A percentile compares a stretch with the other conserved stretches of the same genome.
Conservation (phyloP, 2,113 vertebrate species). For the Notiomystis cincta region DNA sequence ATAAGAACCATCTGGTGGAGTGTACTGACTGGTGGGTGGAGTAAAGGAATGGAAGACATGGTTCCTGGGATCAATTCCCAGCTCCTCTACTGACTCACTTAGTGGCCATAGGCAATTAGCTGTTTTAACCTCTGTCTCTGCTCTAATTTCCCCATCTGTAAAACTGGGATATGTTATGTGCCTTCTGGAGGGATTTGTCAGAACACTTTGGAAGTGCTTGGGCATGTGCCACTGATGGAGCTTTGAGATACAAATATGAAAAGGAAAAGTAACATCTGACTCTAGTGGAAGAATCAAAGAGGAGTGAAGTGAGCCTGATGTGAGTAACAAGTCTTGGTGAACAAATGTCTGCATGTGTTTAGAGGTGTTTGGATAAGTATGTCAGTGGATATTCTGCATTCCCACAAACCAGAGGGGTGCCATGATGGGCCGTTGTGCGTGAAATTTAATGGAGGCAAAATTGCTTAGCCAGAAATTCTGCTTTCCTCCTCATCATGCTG, state of each 20-base stretch:
- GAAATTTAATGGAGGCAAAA: neutral
- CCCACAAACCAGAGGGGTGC: neutral
- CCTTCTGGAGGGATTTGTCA: conserved; percentile 35
- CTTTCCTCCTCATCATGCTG: neutral
- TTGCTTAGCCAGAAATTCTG: neutral
- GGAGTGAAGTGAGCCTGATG: neutral
- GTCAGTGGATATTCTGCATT: neutral
- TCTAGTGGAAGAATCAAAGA: neutral
- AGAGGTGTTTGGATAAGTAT: neutral
- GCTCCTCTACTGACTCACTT: conserved; percentile 28
- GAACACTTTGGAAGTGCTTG: neutral
- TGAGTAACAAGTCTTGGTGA: neutral
- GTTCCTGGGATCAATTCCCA: conserved; percentile 57
- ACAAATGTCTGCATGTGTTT: neutral
- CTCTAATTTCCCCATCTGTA: conserved; percentile 53
- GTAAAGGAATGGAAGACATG: conserved; percentile 14
- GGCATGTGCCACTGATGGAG: neutral
- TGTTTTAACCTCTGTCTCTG: conserved; percentile 47
- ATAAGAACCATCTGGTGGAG: conserved; percentile 56
- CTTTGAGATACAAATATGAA: neutral
- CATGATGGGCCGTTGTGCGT: neutral
- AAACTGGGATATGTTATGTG: conserved; percentile 8
- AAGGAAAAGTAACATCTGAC: conserved; percentile 14
- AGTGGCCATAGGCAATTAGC: conserved; percentile 40
- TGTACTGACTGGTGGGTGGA: conserved; percentile 43